Percentiles rank a stretch among this genome's conserved stretches.
These are phyloP conservation scores for Hemibagrus guttatus DNA, from an alignment of 2,797 vertebrate genomes.

Conservation along the genomic window DNA sequence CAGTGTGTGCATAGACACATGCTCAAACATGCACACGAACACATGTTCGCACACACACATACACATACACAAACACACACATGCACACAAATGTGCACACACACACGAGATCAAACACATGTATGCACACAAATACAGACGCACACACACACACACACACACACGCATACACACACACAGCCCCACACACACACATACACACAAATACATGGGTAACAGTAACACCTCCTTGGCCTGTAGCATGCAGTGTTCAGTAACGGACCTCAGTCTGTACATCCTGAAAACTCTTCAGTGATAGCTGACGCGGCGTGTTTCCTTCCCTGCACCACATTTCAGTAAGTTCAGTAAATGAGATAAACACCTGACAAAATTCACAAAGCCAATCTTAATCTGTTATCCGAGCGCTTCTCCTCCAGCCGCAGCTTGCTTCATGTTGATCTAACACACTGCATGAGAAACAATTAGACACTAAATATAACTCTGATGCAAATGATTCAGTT, in stretches of 20 bases:
- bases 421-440: not conserved
- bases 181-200: no score
- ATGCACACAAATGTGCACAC: no score
- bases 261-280: slow-evolving; percentile 22
- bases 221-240: not conserved
- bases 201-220: not conserved
- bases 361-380: slow-evolving; percentile 17
- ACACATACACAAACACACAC: no score
- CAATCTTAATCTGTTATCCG: slow-evolving; percentile 15
- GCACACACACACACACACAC: no score
- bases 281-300: slow-evolving; percentile 18
- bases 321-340: slow-evolving; percentile 14
- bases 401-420: not conserved
- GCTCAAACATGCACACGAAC: no score
- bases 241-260: slow-evolving; percentile 27
- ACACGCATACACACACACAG: no score
- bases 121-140: no score
- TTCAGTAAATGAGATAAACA: not conserved
- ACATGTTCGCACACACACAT: no score
- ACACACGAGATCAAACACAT: no score
- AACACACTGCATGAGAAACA: not conserved
- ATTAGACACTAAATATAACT: slow-evolving; percentile 33
- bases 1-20: no score
- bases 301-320: slow-evolving; percentile 21
- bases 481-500: slow-evolving; percentile 17